Conservation (phyloP, 2,797 vertebrate species). For the Astyanax mexicanus region DNA sequence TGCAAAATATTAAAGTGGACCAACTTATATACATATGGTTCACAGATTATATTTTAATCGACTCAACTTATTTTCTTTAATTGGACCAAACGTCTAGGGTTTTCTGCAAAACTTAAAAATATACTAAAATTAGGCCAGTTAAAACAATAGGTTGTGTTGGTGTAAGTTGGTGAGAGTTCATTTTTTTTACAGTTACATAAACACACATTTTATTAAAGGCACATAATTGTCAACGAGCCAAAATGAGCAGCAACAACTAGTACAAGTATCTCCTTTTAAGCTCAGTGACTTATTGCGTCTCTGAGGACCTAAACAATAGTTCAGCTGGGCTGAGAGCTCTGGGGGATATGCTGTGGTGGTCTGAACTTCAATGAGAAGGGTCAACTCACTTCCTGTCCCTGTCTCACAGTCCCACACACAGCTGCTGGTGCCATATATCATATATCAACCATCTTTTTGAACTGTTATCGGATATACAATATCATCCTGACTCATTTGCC, state of each 20-base stretch:
- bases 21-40: no score
- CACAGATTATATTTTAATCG: no score
- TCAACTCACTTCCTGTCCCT: slow-evolving; percentile 84
- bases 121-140: no score
- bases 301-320: slow-evolving; percentile 65
- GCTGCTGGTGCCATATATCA: slow-evolving; percentile 79
- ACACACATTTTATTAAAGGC: no score
- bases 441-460: slow-evolving; percentile 67
- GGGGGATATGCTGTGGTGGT: slow-evolving; percentile 72
- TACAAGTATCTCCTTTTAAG: slow-evolving; percentile 25
- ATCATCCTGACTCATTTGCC: slow-evolving; percentile 16
- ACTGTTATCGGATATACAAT: slow-evolving; percentile 63
- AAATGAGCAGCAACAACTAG: slow-evolving; percentile 1
- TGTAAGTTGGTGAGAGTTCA: no score
- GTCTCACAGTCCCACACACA: slow-evolving; percentile 78
- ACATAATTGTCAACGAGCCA: slow-evolving; percentile 17
- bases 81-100: no score
- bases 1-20: no score
- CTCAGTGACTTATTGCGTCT: slow-evolving; percentile 43
- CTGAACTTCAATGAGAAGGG: slow-evolving; percentile 76
- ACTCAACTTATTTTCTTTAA: no score
- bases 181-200: no score
- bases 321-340: slow-evolving; percentile 72
- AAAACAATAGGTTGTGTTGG: no score
- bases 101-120: no score